Evolutionary conservation across 1,140 invertebrate species (phyloP).

Genomic region (Lepidotrigona ventralis): DNA sequence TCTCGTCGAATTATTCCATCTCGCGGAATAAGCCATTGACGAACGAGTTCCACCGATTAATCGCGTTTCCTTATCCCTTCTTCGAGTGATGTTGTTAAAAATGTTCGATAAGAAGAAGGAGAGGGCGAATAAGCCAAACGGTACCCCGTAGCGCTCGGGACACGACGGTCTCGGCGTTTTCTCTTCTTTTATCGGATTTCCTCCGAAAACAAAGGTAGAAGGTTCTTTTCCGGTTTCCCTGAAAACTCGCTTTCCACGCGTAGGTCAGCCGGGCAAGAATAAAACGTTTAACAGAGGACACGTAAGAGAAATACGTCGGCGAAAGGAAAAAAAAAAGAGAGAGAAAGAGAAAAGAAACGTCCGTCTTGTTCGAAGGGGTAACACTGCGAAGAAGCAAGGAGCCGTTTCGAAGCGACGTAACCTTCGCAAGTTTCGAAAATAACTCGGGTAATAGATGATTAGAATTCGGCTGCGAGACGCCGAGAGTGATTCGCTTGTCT

Average conservation of each 20-base stretch:
- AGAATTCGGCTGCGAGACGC: conserved; percentile 30
- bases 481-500: conserved; percentile 19
- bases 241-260: conserved; percentile 1
- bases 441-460: conserved; percentile 47
- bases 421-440: conserved; percentile 55
- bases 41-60: not conserved
- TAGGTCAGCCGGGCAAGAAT: not conserved
- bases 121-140: not conserved
- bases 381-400: not conserved
- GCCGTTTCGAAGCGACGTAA: conserved; percentile 34
- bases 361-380: conserved; percentile 16
- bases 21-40: too few relatives aligned
- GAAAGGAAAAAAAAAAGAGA: not conserved
- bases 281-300: conserved; percentile 19
- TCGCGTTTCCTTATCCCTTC: not conserved
- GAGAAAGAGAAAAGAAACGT: not conserved
- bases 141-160: not conserved
- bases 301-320: not conserved
- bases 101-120: not conserved
- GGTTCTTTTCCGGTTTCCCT: not conserved
- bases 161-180: not conserved
- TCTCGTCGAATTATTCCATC: not conserved
- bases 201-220: conserved; percentile 11
- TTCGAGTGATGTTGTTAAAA: not conserved
- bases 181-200: conserved; percentile 17